phyloP scores from a whole-genome alignment of 2,113 vertebrate species.

The Pelvicachromis taeniatus region DNA sequence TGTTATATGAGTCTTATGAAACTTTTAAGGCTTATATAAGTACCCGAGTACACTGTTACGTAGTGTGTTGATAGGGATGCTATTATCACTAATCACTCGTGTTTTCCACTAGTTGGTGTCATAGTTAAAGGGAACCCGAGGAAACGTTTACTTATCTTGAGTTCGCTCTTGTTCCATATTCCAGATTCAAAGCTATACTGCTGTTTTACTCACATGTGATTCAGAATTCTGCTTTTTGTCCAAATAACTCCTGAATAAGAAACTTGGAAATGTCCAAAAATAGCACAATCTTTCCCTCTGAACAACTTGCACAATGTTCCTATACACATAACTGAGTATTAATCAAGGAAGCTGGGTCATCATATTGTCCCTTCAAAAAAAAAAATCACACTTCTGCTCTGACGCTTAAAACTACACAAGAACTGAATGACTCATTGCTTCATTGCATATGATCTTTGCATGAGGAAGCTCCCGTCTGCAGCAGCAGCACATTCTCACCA shows the following conservation, averaged over 20 bases:
- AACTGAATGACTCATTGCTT: background rate
- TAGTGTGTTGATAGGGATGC: background rate
- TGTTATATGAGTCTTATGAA: background rate
- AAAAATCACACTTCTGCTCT: background rate
- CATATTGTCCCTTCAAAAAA: background rate
- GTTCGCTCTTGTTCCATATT: background rate
- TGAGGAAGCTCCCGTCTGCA: background rate
- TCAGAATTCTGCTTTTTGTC: background rate
- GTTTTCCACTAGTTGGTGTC: background rate
- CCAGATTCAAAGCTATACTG: background rate
- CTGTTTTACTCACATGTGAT: background rate
- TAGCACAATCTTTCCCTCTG: background rate
- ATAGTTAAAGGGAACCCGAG: background rate
- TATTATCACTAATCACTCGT: background rate
- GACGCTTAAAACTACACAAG: background rate
- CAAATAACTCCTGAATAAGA: no score
- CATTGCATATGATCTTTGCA: background rate
- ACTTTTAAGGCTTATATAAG: background rate
- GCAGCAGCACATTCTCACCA: slow-evolving; percentile 71
- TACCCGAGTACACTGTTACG: background rate
- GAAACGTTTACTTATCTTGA: background rate
- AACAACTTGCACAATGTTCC: background rate
- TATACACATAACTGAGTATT: background rate
- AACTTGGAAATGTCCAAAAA: background rate
- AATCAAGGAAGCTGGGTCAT: background rate